Base-by-base conservation (phyloP, 1,140 invertebrate species). In the Acromyrmex echinatior region DNA sequence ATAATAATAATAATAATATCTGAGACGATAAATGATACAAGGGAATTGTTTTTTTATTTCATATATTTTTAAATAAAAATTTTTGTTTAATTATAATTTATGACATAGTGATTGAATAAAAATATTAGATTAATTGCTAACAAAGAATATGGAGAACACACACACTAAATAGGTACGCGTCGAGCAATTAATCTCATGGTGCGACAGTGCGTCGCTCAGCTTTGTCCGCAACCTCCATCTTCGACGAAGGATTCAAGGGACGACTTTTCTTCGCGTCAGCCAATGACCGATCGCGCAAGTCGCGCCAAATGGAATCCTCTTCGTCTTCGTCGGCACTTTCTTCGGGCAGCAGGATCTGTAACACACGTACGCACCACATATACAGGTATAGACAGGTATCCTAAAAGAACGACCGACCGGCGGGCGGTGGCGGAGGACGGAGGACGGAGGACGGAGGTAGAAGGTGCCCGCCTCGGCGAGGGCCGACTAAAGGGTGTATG, bases 401-500 rank as follows among this genome's bases (percentile, higher is more conserved):
- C 71, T 16, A 77, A 89, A 91, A 89, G 88, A 92, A 89, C 88
- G 87, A 70, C 78, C 39, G 74, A 79, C 86, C 86, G 68, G 5
- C 21, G 35, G 10, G 21, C 63, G 45, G 62, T 12, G 31, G 63
- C 3, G 65, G 25, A 56, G 39, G 39, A 49, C 51, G 51, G 12
- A 56, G 39, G 39, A 49, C 51, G 51, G 12, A 56, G 39, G 39
- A 49, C 51, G 51, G 9, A 10, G 56, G 56, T 28, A 21, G 53
- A 84, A 84, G 70, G 80, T 84, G 70, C 71, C 58, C 80, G 80
- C 63, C 78, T 70, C 88, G 35, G 86, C 86, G 86, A 84, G 88
- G 88, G 89, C 88, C 90, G 76, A 68, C 90, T 91, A 94, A 95
- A 94, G 91, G 92, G 93, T 93, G 81, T 93, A 94, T 95, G 95